Evolutionary conservation across 1,140 invertebrate genomes (phyloP).

Genomic region (Drosophila biarmipes): DNA sequence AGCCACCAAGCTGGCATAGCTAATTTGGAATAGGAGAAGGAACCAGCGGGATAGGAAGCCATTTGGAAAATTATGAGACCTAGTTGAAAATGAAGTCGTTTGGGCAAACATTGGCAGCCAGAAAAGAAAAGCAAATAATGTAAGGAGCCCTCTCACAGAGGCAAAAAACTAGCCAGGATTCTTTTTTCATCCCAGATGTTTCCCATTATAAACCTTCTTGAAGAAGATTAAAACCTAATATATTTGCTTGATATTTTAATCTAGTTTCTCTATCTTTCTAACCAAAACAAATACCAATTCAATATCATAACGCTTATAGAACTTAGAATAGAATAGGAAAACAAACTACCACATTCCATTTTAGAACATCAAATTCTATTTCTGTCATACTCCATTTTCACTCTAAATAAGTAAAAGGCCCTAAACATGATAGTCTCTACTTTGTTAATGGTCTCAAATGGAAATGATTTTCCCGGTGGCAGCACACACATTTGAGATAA

Average conservation of each 20-base stretch:
- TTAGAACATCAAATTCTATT: too few relatives aligned
- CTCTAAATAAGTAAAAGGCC: too few relatives aligned
- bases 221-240: background rate
- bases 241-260: background rate
- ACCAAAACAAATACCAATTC: too few relatives aligned
- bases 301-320: too few relatives aligned
- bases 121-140: conserved; percentile 54
- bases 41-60: conserved; percentile 54
- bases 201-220: background rate
- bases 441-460: background rate
- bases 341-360: too few relatives aligned
- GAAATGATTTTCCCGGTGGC: conserved; percentile 8
- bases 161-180: background rate
- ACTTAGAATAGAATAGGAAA: too few relatives aligned
- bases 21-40: conserved; percentile 46
- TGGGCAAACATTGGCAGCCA: conserved; percentile 51
- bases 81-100: conserved; percentile 72
- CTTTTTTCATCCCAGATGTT: background rate
- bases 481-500: conserved; percentile 22
- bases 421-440: background rate
- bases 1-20: conserved; percentile 60
- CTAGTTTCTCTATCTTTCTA: too few relatives aligned
- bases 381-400: too few relatives aligned
- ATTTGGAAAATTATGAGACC: conserved; percentile 36
- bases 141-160: conserved; percentile 18